Conservation (phyloP, 2,888 invertebrate genomes). For the Chaetogeoica ovagalla region DNA sequence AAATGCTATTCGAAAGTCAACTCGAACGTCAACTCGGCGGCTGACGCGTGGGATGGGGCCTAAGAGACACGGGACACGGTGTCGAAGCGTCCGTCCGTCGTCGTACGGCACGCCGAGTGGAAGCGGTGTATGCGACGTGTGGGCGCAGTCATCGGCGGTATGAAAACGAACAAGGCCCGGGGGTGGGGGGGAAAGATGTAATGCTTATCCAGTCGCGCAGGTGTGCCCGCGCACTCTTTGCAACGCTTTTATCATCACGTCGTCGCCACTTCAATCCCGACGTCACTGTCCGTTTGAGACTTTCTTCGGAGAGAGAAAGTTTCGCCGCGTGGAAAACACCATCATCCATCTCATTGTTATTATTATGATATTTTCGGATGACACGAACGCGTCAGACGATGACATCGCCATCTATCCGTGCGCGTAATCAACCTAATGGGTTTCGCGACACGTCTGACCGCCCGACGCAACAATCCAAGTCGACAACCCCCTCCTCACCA, state of each 20-base stretch:
- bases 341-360: slow-evolving; percentile 45
- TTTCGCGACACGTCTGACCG: neutral
- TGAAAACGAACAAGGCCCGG: too few relatives aligned
- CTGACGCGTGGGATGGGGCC: too few relatives aligned
- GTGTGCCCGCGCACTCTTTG: slow-evolving; percentile 6
- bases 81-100: too few relatives aligned
- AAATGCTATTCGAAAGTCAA: too few relatives aligned
- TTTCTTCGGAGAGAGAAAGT: slow-evolving; percentile 21
- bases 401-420: slow-evolving; percentile 26
- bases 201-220: neutral
- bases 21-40: too few relatives aligned
- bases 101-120: too few relatives aligned
- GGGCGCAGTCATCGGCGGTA: too few relatives aligned
- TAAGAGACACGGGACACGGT: too few relatives aligned
- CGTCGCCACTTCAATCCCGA: slow-evolving; percentile 40
- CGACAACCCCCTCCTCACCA: too few relatives aligned
- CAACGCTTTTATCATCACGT: slow-evolving; percentile 36
- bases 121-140: too few relatives aligned
- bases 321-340: slow-evolving; percentile 33
- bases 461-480: too few relatives aligned
- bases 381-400: slow-evolving; percentile 41
- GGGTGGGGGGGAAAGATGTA: neutral
- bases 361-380: neutral
- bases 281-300: slow-evolving; percentile 44
- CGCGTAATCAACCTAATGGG: slow-evolving; percentile 51